Evolutionary conservation across 2,797 vertebrate species (phyloP).

Genomic region (Arnoldichthys spilopterus): DNA sequence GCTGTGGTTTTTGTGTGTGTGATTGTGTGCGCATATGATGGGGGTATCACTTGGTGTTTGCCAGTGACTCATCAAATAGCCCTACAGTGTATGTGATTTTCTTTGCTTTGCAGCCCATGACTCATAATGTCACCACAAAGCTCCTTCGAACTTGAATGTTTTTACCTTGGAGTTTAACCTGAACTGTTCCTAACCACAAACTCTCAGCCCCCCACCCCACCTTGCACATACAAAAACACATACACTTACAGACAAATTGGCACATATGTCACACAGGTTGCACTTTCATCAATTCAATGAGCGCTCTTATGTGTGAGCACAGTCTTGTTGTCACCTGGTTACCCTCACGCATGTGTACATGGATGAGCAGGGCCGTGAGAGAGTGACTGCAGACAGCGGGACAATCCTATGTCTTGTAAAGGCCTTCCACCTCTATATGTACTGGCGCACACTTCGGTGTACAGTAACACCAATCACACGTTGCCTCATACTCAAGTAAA

Average conservation of each 20-base stretch:
- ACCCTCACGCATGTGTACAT: background rate
- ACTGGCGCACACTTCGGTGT: slow-evolving; percentile 29
- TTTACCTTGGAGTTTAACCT: slow-evolving; percentile 35
- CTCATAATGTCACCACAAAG: slow-evolving; percentile 54
- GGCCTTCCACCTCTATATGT: slow-evolving; percentile 29
- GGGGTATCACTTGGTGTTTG: slow-evolving; percentile 19
- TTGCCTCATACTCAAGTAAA: slow-evolving; percentile 52
- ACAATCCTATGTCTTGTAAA: background rate
- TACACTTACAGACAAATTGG: slow-evolving; percentile 33
- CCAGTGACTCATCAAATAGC: slow-evolving; percentile 54
- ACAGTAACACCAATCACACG: slow-evolving; percentile 54
- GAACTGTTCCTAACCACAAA: slow-evolving; percentile 32
- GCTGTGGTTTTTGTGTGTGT: slow-evolving; percentile 36
- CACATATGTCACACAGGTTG: background rate
- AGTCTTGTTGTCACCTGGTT: background rate
- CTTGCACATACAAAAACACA: slow-evolving; percentile 9
- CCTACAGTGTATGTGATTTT: slow-evolving; percentile 40
- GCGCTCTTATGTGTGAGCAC: background rate
- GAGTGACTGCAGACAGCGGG: background rate
- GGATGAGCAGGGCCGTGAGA: background rate
- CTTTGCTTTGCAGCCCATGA: slow-evolving; percentile 39
- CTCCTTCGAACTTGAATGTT: slow-evolving; percentile 46
- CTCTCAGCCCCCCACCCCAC: background rate
- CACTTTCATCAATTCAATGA: background rate
- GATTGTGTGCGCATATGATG: background rate